phyloP scores from a whole-genome alignment of 2,888 invertebrate species.

The Cyclophora punctaria region DNA sequence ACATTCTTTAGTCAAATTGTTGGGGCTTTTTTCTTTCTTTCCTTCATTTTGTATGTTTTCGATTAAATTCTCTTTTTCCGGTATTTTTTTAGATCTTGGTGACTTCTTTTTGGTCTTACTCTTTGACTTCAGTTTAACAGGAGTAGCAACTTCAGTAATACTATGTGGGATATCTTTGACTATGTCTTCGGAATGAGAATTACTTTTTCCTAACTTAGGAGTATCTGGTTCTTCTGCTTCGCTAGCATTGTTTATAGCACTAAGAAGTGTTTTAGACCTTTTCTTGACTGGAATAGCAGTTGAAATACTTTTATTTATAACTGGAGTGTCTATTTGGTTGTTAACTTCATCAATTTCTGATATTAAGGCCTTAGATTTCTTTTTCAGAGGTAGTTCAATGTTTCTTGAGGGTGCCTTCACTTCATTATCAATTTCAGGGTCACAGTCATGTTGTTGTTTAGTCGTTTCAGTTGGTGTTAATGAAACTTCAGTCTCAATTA shows the following conservation, averaged over 20 bases:
- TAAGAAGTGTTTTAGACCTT: slow-evolving; percentile 40
- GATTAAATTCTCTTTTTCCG: slow-evolving; percentile 1
- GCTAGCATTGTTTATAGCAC: slow-evolving; percentile 20
- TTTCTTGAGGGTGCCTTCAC: slow-evolving; percentile 38
- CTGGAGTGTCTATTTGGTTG: no score
- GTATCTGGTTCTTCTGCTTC: slow-evolving; percentile 10
- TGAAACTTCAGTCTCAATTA: neutral
- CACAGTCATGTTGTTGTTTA: slow-evolving; percentile 4
- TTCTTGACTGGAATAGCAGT: slow-evolving; percentile 15
- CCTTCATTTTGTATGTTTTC: slow-evolving; percentile 4
- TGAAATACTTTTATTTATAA: no score
- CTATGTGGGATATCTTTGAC: no score
- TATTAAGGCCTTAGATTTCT: slow-evolving; percentile 37
- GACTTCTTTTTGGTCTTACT: slow-evolving; percentile 16
- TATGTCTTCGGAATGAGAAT: neutral
- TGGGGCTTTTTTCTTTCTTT: slow-evolving; percentile 40
- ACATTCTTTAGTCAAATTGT: slow-evolving; percentile 60
- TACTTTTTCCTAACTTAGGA: no score
- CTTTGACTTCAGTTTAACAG: slow-evolving; percentile 26
- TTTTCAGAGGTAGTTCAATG: slow-evolving; percentile 36
- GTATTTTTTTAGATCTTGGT: slow-evolving; percentile 1
- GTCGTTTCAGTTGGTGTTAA: neutral
- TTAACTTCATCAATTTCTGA: no score
- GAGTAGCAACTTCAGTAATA: slow-evolving; percentile 14
- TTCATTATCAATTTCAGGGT: slow-evolving; percentile 7